Evolutionary conservation across 2,797 vertebrate genomes (phyloP).

Genomic region (Bradypus variegatus): DNA sequence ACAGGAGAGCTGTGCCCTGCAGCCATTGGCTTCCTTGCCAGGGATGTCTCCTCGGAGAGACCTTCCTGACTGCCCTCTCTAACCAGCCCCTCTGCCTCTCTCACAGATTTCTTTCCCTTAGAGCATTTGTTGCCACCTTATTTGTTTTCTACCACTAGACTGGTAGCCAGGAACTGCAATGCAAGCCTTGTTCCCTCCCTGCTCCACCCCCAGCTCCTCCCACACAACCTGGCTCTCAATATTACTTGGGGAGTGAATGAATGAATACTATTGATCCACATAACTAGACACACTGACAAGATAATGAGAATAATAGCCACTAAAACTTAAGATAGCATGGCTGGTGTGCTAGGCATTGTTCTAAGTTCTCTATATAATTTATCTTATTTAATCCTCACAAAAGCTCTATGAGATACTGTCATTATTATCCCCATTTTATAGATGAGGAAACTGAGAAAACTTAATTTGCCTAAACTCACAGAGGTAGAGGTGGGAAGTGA

Average conservation of each 20-base stretch:
- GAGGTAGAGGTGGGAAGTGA: background rate
- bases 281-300: background rate
- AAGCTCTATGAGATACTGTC: background rate
- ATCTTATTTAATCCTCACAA: background rate
- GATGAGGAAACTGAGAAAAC: background rate
- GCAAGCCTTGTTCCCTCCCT: background rate
- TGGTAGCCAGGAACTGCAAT: background rate
- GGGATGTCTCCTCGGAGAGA: background rate
- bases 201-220: background rate
- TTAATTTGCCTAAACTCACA: background rate
- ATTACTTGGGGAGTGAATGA: background rate
- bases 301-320: background rate
- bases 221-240: background rate
- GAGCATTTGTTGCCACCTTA: background rate
- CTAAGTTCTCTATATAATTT: background rate
- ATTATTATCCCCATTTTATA: background rate
- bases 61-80: background rate
- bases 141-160: conserved; percentile 24
- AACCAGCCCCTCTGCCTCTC: background rate
- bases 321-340: background rate
- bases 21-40: background rate
- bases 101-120: background rate
- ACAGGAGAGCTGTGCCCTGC: background rate
- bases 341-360: background rate
- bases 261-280: background rate